phyloP scores from a whole-genome alignment of 2,113 vertebrate genomes.

The Malurus melanocephalus region DNA sequence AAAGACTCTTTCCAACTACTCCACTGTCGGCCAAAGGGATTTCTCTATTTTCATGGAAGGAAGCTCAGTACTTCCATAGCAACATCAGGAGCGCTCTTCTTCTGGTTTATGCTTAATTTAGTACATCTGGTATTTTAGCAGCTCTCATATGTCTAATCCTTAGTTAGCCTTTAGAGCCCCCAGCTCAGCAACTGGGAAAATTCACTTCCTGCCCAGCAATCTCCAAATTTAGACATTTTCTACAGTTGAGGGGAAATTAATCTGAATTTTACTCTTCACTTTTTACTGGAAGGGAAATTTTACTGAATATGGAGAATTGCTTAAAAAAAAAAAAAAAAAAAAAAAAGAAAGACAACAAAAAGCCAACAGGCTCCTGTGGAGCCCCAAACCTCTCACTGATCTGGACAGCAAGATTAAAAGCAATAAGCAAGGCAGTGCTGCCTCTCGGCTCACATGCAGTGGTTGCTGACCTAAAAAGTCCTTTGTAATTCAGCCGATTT shows the following conservation, averaged over 20 bases:
- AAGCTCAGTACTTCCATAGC: background rate
- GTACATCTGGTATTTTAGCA: background rate
- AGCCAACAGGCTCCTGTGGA: background rate
- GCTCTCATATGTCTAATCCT: background rate
- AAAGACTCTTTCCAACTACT: background rate
- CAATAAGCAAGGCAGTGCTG: background rate
- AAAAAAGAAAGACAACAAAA: background rate
- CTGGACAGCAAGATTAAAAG: background rate
- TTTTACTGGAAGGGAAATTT: background rate
- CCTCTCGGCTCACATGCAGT: background rate
- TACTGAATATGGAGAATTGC: background rate
- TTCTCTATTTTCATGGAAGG: background rate
- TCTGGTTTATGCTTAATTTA: background rate
- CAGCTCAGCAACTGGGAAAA: background rate
- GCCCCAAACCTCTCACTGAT: background rate
- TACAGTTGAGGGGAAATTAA: background rate
- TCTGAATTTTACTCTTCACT: background rate
- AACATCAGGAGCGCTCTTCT: rapidly evolving
- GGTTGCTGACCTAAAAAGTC: conserved; percentile 20
- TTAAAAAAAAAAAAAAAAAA: background rate
- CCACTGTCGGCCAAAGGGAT: background rate
- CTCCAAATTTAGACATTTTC: background rate
- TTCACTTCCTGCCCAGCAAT: background rate
- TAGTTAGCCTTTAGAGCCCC: background rate
- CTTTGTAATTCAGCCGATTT: conserved; percentile 26